Base-by-base conservation (phyloP, 2,888 invertebrate species). In the Calameuta idolon region DNA sequence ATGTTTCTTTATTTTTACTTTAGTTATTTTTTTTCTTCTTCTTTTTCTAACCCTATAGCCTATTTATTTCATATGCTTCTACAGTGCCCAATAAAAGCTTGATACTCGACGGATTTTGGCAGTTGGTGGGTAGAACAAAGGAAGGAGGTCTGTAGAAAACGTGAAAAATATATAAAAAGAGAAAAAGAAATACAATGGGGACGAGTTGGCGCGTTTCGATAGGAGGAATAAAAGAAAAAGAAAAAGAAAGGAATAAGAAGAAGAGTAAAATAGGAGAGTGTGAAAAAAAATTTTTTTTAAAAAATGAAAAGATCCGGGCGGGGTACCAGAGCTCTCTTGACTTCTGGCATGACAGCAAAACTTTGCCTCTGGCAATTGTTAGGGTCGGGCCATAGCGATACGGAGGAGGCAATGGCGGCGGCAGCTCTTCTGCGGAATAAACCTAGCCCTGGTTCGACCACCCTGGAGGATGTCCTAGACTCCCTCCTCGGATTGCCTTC, bases 391-490 rank as follows among this genome's bases (percentile, higher is more conserved):
- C 89, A 89, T 87, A 88, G 89, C 88, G 89, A 91, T 86, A 88
- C 87, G 86, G 90, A 89, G 87, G 89, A 90, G 89, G 89, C 89
- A 86, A 89, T 88, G 89, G 88, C 87, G 86, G 87, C 89, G 85
- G 88, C 88, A 87, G 89, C 89, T 88, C 88, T 89, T 86, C 87
- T 89, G 83, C 90, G 90, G 89, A 91, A 90, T 87, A 91, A 90
- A 88, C 91, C 90, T 80, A 91, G 91, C 89, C 95, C 96, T 75
- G 95, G 96, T 89, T 96, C 96, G 86, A 96, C 97, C 80, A 98
- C 98, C 84, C 93, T 98, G 91, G 98, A 98, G 94, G 98, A 98
- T 93, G 98, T 98, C 84, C 94, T 98, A 92, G 97, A 98, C 92
- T 97, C 97, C 84, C 95, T 98, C 86, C 95, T 98, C 92, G 97